A percentile compares a stretch with the other conserved stretches of the same genome.
Conservation (phyloP, 2,113 vertebrate species). For the Polypterus bichir region DNA sequence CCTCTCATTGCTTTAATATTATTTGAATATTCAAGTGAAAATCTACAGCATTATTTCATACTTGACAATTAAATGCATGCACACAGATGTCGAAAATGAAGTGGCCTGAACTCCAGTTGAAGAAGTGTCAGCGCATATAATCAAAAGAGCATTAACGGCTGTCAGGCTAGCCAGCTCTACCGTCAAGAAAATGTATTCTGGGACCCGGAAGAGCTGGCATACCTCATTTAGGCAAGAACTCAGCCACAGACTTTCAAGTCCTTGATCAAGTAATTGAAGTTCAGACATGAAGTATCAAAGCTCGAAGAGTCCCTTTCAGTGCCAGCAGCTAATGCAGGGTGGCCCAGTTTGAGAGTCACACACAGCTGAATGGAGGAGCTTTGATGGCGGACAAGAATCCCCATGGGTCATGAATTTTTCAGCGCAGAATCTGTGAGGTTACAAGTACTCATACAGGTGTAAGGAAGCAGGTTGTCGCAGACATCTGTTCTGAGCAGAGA, state of each 20-base stretch:
- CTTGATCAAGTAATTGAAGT: conserved; percentile 43
- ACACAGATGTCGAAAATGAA: too few species aligned
- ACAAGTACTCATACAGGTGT: conserved; percentile 66
- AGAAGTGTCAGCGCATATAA: conserved; percentile 1
- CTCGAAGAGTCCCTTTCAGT: conserved; percentile 11
- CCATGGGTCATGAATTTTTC: conserved; percentile 69
- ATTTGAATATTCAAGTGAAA: too few species aligned
- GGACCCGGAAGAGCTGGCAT: conserved; percentile 14
- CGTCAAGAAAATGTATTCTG: conserved; percentile 1
- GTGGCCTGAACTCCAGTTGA: not conserved
- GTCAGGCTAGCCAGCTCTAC: not conserved
- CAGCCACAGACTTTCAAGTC: conserved; percentile 30
- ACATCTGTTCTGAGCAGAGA: conserved; percentile 68
- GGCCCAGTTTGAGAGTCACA: conserved; percentile 11
- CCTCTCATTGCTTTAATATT: too few species aligned
- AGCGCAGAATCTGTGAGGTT: conserved; percentile 36
- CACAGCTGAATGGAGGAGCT: conserved; percentile 28
- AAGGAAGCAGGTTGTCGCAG: conserved; percentile 67
- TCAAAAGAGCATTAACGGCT: not conserved
- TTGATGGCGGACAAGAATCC: conserved; percentile 54
- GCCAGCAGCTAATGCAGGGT: conserved; percentile 16
- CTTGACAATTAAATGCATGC: too few species aligned
- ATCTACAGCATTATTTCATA: too few species aligned
- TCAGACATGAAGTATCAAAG: conserved; percentile 40
- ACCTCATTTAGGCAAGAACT: conserved; percentile 23